These are phyloP conservation scores for Psittacara wagleri DNA, from an alignment of 2,113 vertebrate genomes.

Conservation along the genomic window DNA sequence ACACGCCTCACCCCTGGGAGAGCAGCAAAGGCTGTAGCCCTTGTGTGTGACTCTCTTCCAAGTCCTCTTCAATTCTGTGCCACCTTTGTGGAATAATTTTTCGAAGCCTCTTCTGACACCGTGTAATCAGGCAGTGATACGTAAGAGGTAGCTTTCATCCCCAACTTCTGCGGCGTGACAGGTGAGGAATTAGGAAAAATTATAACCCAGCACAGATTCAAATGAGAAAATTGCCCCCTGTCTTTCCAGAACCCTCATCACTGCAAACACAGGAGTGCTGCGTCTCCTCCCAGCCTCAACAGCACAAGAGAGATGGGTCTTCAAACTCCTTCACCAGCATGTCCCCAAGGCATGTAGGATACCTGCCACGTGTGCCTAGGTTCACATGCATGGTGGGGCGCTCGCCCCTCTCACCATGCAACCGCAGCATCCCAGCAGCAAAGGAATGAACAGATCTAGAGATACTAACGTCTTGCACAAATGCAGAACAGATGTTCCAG, in stretches of 20 bases:
- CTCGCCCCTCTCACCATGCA: background rate
- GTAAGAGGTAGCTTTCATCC: conserved; percentile 38
- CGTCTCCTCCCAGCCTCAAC: background rate
- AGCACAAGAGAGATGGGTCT: background rate
- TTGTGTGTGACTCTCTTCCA: background rate
- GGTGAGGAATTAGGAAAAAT: conserved; percentile 52
- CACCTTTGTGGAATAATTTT: conserved; percentile 19
- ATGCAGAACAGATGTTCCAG: conserved; percentile 59
- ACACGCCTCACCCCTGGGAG: rapidly evolving
- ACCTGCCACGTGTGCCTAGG: background rate
- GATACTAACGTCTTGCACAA: background rate
- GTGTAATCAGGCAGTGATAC: conserved; percentile 34
- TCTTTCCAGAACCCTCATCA: conserved; percentile 4
- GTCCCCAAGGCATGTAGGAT: rapidly evolving
- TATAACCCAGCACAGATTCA: conserved; percentile 40
- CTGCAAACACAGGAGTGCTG: background rate
- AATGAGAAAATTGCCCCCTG: conserved; percentile 57
- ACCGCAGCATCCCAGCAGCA: rapidly evolving
- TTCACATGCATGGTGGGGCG: rapidly evolving
- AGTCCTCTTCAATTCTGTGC: background rate
- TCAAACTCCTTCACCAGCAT: rapidly evolving
- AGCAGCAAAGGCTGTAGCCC: background rate
- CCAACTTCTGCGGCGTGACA: conserved; percentile 8
- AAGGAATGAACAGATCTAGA: background rate
- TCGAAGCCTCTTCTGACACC: conserved; percentile 42